Evolutionary conservation across 2,113 vertebrate genomes (phyloP).

Genomic region (Embiotoca jacksoni): DNA sequence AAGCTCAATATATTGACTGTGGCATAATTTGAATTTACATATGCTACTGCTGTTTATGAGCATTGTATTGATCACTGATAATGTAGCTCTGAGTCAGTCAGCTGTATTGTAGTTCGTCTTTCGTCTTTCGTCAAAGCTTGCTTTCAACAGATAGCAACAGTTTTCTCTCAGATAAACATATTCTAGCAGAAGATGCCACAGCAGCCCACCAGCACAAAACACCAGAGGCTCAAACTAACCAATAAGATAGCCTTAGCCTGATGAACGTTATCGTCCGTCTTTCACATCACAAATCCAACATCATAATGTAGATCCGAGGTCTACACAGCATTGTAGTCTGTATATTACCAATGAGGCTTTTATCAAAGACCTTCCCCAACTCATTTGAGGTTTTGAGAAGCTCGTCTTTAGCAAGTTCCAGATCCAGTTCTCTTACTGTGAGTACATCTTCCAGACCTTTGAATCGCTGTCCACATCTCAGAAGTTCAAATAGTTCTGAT

Average conservation of each 20-base stretch:
- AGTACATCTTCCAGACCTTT: too few relatives aligned
- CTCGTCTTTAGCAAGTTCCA: not conserved
- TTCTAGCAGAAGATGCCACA: too few relatives aligned
- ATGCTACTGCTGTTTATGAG: slow-evolving; percentile 34
- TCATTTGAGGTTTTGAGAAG: not conserved
- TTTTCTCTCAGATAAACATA: too few relatives aligned
- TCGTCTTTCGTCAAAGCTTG: too few relatives aligned
- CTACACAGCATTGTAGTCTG: not conserved
- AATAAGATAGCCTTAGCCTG: too few relatives aligned
- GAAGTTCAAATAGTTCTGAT: too few relatives aligned
- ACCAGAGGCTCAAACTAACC: too few relatives aligned
- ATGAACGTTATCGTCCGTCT: too few relatives aligned
- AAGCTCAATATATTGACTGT: slow-evolving; percentile 18
- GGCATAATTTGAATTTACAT: slow-evolving; percentile 49
- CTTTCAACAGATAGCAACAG: too few relatives aligned
- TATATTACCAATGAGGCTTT: not conserved
- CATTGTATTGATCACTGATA: slow-evolving; percentile 43
- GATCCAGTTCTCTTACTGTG: not conserved
- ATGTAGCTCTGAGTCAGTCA: slow-evolving; percentile 39
- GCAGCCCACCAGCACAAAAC: too few relatives aligned
- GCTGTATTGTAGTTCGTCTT: not conserved
- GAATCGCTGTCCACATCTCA: not conserved
- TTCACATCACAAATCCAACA: too few relatives aligned
- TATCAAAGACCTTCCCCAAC: not conserved
- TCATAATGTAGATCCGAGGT: not conserved